A percentile compares a stretch with the other conserved stretches of the same genome.
Conservation (phyloP, 2,888 invertebrate species). For the Horisme vitalbata region DNA sequence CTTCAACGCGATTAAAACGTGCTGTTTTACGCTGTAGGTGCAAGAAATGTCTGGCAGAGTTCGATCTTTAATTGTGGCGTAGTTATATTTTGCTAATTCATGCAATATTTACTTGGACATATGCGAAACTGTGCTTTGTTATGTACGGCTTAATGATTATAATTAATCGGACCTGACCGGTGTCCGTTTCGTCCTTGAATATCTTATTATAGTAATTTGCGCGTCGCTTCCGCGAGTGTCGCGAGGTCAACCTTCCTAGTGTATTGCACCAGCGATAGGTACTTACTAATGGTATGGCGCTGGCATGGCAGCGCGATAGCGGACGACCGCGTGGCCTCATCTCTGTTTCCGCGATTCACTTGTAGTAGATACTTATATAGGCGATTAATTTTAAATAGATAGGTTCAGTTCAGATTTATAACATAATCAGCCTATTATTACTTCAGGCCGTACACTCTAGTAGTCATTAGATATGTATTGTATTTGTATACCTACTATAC, state of each 20-base stretch:
- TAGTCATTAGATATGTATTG: no score
- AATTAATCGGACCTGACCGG: conserved; percentile 41
- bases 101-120: conserved; percentile 1
- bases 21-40: background rate
- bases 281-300: conserved; percentile 34
- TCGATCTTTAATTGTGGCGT: conserved; percentile 5
- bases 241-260: conserved; percentile 45
- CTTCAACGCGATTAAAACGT: background rate
- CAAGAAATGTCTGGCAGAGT: conserved; percentile 13
- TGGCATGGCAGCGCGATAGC: conserved; percentile 23
- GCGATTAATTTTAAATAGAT: no score
- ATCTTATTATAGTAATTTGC: conserved; percentile 69
- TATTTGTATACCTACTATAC: no score
- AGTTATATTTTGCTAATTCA: conserved; percentile 9
- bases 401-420: no score
- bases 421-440: no score
- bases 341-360: conserved; percentile 50
- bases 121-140: conserved; percentile 17
- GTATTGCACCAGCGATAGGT: conserved; percentile 49
- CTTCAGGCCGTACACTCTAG: no score
- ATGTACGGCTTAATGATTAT: conserved; percentile 29
- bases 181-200: conserved; percentile 53
- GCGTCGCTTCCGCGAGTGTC: conserved; percentile 69
- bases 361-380: background rate
- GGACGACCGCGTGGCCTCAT: conserved; percentile 35